A percentile compares a stretch with the other conserved stretches of the same genome.
phyloP scores from a whole-genome alignment of 53 echinoderm and acorn worm species.

The Holothuria scabra region DNA sequence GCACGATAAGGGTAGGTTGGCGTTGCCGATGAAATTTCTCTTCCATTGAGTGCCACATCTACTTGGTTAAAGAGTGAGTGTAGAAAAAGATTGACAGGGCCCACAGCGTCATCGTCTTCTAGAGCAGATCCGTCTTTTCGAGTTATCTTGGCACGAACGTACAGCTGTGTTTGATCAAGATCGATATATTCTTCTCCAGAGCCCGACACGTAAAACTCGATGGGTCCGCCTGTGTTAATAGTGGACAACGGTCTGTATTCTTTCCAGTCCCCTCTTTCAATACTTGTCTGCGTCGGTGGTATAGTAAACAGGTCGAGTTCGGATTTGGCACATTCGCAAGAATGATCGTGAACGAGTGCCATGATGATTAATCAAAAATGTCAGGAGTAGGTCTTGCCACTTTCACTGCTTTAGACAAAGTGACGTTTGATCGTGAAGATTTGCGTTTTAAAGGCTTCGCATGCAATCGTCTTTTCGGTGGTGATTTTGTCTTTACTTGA shows the following conservation, averaged over 20 bases:
- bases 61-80: constrained; percentile 73
- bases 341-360: too few relatives aligned
- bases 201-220: constrained; percentile 4
- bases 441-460: background rate
- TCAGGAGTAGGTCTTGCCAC: too few relatives aligned
- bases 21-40: too few relatives aligned
- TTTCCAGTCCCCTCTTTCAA: too few relatives aligned
- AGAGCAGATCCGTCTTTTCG: constrained; percentile 27
- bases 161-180: constrained; percentile 49
- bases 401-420: constrained; percentile 12
- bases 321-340: too few relatives aligned
- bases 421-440: constrained; percentile 3
- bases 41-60: too few relatives aligned
- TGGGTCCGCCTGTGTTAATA: background rate
- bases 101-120: too few relatives aligned
- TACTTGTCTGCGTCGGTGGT: too few relatives aligned
- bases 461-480: background rate
- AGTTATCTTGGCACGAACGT: constrained; percentile 49
- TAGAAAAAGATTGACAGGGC: too few relatives aligned
- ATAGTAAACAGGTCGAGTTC: too few relatives aligned
- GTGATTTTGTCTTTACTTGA: constrained; percentile 10
- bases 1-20: too few relatives aligned
- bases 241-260: constrained; percentile 9
- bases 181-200: constrained; percentile 53
- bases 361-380: too few relatives aligned